phyloP scores from a whole-genome alignment of 2,113 vertebrate genomes.

The Cavia porcellus region DNA sequence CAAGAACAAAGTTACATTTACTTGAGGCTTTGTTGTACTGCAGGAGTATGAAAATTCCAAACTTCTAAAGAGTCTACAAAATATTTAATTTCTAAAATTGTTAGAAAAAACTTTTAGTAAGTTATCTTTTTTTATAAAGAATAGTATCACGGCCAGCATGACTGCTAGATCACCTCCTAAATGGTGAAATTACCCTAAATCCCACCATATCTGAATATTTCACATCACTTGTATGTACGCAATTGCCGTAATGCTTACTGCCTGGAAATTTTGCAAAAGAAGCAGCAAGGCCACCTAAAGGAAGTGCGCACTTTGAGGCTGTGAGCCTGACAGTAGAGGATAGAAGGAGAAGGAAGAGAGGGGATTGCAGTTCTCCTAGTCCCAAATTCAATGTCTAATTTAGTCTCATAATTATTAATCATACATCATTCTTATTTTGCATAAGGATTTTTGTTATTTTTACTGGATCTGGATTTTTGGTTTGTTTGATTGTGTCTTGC shows the following conservation, averaged over 20 bases:
- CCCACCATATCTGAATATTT: neutral
- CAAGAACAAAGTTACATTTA: slow-evolving; percentile 40
- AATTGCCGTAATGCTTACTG: neutral
- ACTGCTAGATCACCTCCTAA: neutral
- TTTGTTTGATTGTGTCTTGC: neutral
- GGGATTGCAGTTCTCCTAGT: neutral
- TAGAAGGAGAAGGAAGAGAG: neutral
- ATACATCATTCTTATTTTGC: neutral
- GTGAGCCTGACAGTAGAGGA: neutral
- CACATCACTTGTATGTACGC: neutral
- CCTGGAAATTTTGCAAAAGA: slow-evolving; percentile 16
- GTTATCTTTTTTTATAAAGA: slow-evolving; percentile 34
- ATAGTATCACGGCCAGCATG: neutral
- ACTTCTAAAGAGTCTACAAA: neutral
- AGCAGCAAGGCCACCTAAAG: neutral
- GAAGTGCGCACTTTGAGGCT: neutral
- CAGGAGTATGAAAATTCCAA: neutral
- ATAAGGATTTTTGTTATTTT: slow-evolving; percentile 6
- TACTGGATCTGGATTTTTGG: neutral
- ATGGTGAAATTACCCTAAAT: neutral
- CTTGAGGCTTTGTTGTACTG: neutral
- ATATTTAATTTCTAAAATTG: slow-evolving; percentile 11
- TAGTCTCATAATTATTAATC: neutral
- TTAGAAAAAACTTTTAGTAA: slow-evolving; percentile 15
- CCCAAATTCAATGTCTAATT: neutral